Evolutionary conservation across 2,113 vertebrate species (phyloP).

Genomic region (Acinonyx jubatus): DNA sequence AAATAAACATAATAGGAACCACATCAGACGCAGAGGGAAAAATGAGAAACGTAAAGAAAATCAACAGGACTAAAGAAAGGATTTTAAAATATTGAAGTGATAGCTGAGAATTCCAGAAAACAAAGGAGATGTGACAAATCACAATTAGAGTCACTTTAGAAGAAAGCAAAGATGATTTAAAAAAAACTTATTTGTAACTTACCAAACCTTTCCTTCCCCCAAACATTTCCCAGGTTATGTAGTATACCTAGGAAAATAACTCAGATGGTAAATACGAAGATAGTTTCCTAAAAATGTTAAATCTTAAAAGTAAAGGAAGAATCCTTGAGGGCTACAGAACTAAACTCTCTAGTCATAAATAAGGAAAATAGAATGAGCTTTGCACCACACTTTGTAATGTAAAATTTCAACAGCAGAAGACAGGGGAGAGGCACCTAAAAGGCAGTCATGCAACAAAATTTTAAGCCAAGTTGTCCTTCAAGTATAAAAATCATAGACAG

Average conservation of each 20-base stretch:
- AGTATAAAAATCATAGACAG: not conserved
- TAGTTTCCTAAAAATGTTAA: not conserved
- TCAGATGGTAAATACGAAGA: not conserved
- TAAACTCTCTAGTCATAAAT: not conserved
- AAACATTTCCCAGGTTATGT: not conserved
- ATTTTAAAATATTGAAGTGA: not conserved
- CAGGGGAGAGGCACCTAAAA: not conserved
- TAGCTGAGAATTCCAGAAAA: not conserved
- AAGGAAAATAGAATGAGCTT: not conserved
- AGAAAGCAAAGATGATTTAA: not conserved
- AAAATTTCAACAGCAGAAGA: conserved; percentile 16
- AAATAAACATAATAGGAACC: not conserved
- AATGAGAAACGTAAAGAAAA: not conserved
- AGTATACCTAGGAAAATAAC: not conserved
- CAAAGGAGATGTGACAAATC: not conserved
- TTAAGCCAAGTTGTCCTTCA: not conserved
- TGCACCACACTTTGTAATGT: not conserved
- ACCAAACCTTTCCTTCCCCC: not conserved
- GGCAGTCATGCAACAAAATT: not conserved
- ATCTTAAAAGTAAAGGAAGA: not conserved
- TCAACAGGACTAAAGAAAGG: not conserved
- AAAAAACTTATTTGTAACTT: not conserved
- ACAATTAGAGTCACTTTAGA: not conserved
- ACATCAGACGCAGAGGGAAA: not conserved
- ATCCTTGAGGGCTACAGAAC: not conserved